Evolutionary conservation across 2,888 invertebrate species (phyloP), one percentile per base, ranked within the genome.

Genomic region (Achlya flavicornis): DNA sequence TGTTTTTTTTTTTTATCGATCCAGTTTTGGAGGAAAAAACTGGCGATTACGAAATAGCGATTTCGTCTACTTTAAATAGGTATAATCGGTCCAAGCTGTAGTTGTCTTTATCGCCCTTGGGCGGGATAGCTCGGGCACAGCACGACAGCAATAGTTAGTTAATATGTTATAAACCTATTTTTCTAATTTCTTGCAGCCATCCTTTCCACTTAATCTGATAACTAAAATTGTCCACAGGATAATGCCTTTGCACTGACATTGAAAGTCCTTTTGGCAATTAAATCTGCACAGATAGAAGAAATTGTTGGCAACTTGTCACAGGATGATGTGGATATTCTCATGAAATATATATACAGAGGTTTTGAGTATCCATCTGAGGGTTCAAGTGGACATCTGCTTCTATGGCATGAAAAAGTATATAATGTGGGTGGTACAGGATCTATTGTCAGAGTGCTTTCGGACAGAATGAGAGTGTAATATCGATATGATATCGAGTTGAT

Each of bases 321-420:
- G 62, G 97, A 98, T 83, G 95, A 97, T 74, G 91, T 98, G 65
- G 99, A 99, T 88, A 96, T 97, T 62, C 94, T 99, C 64, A 99
- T 99, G 99, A 99, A 99, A 87, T 99, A 99, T 84, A 97, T 99
- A 76, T 99, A 99, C 88, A 95, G 97, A 88, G 99, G 99, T 4
- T 99, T 99, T 91, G 99, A 99, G 92, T 96, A 95, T 75, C 98
- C 99, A 16, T 96, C 97, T 0, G 99, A 99, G 89, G 98, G 98
- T 65, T 98, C 98, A 82, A 98, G 98, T 91, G 98, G 98, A 33
- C 97, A 98, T 87, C 94, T 99, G 64, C 92, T 99, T 63, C 95
- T 97, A 61, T 99, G 99, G 99, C 99, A 99, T 89, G 99, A 99
- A 89, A 99, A 98, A 93, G 97, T 97, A 11, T 98, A 96, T 89